phyloP scores from a whole-genome alignment of 2,113 vertebrate genomes.

The Pedetes capensis region DNA sequence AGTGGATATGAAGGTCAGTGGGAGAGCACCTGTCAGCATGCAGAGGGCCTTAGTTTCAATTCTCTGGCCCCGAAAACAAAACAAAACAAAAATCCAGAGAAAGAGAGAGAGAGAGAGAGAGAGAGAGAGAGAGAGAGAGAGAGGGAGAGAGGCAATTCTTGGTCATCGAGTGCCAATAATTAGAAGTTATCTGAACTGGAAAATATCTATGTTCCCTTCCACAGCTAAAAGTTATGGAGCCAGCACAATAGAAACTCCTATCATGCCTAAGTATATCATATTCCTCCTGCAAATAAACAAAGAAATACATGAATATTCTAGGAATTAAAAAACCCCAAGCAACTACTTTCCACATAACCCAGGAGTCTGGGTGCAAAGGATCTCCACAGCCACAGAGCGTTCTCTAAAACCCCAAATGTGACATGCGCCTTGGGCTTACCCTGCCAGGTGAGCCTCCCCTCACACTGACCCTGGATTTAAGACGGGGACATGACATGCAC shows the following conservation, averaged over 20 bases:
- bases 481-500: background rate
- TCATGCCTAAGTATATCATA: background rate
- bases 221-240: background rate
- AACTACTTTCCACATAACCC: background rate
- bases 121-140: no score
- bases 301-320: background rate
- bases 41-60: background rate
- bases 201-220: background rate
- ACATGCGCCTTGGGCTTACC: background rate
- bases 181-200: background rate
- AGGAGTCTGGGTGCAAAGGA: background rate
- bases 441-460: background rate
- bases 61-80: background rate
- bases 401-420: background rate
- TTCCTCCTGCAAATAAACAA: background rate
- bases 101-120: no score
- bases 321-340: background rate
- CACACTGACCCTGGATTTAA: background rate
- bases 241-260: background rate
- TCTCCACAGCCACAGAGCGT: background rate
- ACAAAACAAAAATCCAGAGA: no score
- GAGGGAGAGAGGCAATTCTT: no score
- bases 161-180: background rate
- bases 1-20: background rate
- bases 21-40: background rate